Base-by-base conservation (phyloP, 2,797 vertebrate species). In the Alca torda region DNA sequence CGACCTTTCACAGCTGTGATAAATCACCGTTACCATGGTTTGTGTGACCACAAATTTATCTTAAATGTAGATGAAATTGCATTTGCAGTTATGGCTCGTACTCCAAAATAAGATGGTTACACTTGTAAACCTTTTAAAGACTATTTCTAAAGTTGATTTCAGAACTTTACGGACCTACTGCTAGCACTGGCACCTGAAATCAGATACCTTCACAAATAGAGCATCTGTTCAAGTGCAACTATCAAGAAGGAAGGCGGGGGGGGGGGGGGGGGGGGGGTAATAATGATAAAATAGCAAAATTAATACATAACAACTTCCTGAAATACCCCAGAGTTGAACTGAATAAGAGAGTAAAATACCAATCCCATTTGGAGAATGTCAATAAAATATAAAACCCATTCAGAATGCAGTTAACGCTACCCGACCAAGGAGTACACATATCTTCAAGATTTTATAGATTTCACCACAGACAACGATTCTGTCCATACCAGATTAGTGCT, bases 1-100 rank as follows among this genome's bases (percentile, higher is more conserved):
- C 15, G 11, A 67, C 64, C 70, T 93, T 85, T 67, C 41, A 92
- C 77, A 92, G 81, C 85, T 87, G 81, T 67, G 54, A 96, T 90
- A 94, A 90, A 96, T 97, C 81, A 90, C 77, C 2, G 6, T 84
- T 93, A 93, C 72, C 43, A 53, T 30, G 61, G 72, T 50, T 74
- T 65, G 56, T 68, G 41, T 70, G 84, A 92, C 41, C 2, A 1
- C 59, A 92, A 82, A 92, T 92, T 92, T 91, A 80, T 83, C 78
- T 80, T 77, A 57, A 80, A 89, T 46, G 41, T n/a, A 92, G 53
- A 90, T 46, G 56, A 83, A 95, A 93, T 46, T 14, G 2, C 45
- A 87, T 93, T 89, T 77, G 28, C 57, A 89, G 64, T 74, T 92
- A 85, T 26, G 30, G 68, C 26, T 53, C 68, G 50, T 87, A 74